Evolutionary conservation across 1,140 invertebrate genomes (phyloP).

Genomic region (Pararge aegeria): DNA sequence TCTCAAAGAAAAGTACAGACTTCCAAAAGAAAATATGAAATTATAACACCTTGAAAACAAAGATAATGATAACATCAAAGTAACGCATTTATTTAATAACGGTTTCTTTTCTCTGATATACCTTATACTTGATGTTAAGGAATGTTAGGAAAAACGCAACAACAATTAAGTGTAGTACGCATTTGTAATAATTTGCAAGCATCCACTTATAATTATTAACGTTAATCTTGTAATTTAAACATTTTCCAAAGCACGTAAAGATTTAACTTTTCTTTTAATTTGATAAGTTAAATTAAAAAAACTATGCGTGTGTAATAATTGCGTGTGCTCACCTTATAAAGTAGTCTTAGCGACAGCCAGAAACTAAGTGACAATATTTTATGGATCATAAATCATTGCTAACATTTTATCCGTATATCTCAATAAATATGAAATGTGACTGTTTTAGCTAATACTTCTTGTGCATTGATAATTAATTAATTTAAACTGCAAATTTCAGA

Average conservation of each 20-base stretch:
- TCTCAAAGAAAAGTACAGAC: too few species aligned
- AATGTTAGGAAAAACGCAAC: constrained; percentile 1
- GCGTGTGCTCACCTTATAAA: background rate
- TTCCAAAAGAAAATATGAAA: too few species aligned
- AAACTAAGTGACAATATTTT: too few species aligned
- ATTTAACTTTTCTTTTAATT: background rate
- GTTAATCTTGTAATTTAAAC: constrained; percentile 1
- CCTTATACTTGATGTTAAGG: background rate
- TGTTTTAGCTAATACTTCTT: too few species aligned
- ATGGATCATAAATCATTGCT: too few species aligned
- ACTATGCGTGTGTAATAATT: background rate
- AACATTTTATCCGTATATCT: too few species aligned
- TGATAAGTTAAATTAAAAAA: background rate
- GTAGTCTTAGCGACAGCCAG: too few species aligned
- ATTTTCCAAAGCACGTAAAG: background rate
- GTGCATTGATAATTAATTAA: too few species aligned
- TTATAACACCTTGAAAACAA: background rate
- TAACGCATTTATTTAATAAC: background rate
- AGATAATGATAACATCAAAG: background rate
- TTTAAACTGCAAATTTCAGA: constrained; percentile 60
- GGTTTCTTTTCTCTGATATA: background rate
- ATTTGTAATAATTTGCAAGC: background rate
- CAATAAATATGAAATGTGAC: too few species aligned
- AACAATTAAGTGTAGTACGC: background rate
- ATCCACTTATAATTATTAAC: background rate